These are phyloP conservation scores for Huso huso DNA, from an alignment of 2,797 vertebrate genomes.

Conservation along the genomic window DNA sequence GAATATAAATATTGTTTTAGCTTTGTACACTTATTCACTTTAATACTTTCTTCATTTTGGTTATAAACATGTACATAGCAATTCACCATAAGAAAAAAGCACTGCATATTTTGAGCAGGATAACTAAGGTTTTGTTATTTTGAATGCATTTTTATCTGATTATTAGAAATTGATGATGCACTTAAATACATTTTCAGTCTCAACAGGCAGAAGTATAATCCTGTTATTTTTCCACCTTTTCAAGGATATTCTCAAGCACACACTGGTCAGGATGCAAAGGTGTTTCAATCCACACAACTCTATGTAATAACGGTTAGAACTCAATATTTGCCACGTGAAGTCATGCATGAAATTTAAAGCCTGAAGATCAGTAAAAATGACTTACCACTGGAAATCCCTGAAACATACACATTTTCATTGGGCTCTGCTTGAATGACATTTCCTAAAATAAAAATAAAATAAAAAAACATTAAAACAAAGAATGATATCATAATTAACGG, in stretches of 20 bases:
- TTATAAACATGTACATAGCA: too few species aligned
- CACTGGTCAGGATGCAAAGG: background rate
- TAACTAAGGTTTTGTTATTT: too few species aligned
- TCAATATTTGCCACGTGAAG: constrained; percentile 64
- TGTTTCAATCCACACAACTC: background rate
- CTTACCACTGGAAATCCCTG: constrained; percentile 71
- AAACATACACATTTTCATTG: constrained; percentile 71
- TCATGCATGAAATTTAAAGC: constrained; percentile 71
- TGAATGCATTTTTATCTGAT: too few species aligned
- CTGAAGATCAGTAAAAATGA: constrained; percentile 53
- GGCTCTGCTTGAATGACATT: constrained; percentile 65
- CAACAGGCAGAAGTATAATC: too few species aligned
- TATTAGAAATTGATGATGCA: too few species aligned
- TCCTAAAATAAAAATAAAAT: constrained; percentile 59
- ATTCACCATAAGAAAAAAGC: too few species aligned
- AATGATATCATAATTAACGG: background rate
- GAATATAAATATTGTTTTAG: too few species aligned
- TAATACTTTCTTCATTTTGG: too few species aligned
- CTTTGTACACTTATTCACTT: too few species aligned
- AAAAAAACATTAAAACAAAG: constrained; percentile 5
- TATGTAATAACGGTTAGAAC: constrained; percentile 45
- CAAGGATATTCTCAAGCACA: background rate
- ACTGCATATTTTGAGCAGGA: too few species aligned
- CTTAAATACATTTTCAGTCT: too few species aligned
- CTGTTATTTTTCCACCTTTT: background rate